phyloP scores from a whole-genome alignment of 2,113 vertebrate species.

The Varanus salvator region DNA sequence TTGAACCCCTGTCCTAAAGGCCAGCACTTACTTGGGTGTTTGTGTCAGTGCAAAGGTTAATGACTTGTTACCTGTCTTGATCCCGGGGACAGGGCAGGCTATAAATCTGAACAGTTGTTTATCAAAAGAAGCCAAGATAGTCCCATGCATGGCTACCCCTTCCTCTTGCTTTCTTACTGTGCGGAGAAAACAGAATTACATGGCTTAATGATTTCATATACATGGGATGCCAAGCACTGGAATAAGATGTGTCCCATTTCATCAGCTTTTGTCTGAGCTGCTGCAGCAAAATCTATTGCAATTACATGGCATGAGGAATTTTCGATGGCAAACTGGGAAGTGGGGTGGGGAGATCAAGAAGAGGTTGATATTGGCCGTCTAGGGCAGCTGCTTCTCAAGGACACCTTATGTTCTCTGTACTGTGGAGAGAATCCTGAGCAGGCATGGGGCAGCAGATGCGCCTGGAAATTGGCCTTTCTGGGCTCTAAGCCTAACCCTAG shows the following conservation, averaged over 20 bases:
- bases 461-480: background rate
- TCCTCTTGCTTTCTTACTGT: background rate
- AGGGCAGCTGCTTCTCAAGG: background rate
- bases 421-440: background rate
- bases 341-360: background rate
- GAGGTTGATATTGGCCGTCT: background rate
- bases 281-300: slow-evolving; percentile 10
- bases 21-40: background rate
- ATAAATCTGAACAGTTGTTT: background rate
- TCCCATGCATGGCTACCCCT: too few species aligned
- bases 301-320: background rate
- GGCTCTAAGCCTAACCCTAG: background rate
- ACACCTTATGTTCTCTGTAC: background rate
- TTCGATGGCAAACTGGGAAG: background rate
- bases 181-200: background rate
- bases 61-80: background rate
- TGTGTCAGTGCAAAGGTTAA: background rate
- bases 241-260: background rate
- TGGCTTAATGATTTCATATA: background rate
- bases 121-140: background rate
- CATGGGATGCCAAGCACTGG: background rate
- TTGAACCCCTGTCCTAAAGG: too few species aligned
- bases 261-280: background rate
- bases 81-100: background rate
- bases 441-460: too few species aligned